Evolutionary conservation across 2,113 vertebrate genomes (phyloP).

Genomic region (Oplegnathus fasciatus): DNA sequence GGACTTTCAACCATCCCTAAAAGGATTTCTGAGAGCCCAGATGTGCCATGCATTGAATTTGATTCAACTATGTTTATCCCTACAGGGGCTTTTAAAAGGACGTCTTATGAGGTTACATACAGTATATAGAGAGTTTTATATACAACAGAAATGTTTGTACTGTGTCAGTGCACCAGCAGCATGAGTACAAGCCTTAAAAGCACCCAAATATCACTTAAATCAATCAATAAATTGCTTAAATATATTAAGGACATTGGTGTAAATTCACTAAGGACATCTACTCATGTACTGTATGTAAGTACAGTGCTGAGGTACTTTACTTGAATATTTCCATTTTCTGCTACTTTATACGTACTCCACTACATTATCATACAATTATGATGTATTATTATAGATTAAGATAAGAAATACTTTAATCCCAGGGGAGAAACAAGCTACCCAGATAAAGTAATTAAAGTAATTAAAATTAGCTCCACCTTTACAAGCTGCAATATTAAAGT

Average conservation of each 20-base stretch:
- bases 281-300: background rate
- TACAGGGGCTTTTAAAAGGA: constrained; percentile 44
- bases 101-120: constrained; percentile 53
- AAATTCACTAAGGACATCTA: background rate
- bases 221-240: background rate
- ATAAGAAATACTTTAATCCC: background rate
- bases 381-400: background rate
- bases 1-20: constrained; percentile 63
- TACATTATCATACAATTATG: background rate
- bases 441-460: too few species aligned
- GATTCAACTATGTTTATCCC: constrained; percentile 51
- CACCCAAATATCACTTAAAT: background rate
- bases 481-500: background rate
- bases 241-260: background rate
- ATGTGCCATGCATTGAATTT: constrained; percentile 67
- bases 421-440: background rate
- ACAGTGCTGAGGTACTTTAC: background rate
- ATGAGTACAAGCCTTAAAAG: constrained; percentile 5
- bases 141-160: background rate
- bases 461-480: background rate
- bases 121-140: constrained; percentile 13
- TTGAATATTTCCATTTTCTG: background rate
- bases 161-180: constrained; percentile 10
- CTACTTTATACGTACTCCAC: background rate
- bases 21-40: constrained; percentile 74